Evolutionary conservation across 2,113 vertebrate species (phyloP).

Genomic region (Myrmecophaga tridactyla): DNA sequence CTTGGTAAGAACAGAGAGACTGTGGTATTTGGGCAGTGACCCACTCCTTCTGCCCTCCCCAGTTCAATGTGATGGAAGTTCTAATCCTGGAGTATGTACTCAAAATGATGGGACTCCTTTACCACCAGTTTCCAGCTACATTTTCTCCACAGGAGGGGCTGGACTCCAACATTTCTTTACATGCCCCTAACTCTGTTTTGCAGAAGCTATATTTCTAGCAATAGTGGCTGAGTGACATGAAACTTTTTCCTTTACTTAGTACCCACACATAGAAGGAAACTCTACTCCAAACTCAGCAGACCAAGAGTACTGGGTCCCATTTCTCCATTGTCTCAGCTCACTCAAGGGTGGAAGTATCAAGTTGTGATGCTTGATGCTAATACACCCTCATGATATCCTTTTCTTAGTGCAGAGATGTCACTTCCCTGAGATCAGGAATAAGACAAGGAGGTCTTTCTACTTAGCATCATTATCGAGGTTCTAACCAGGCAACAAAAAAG

Average conservation of each 20-base stretch:
- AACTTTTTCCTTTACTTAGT: neutral
- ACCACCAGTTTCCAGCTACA: neutral
- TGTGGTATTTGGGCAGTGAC: neutral
- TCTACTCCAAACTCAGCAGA: neutral
- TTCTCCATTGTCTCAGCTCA: neutral
- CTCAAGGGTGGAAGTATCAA: neutral
- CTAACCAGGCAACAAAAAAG: no score
- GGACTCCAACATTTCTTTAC: neutral
- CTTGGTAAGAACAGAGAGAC: neutral
- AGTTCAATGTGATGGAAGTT: neutral
- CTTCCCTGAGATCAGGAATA: no score
- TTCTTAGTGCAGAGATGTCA: neutral
- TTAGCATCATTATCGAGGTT: no score
- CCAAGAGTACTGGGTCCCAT: neutral
- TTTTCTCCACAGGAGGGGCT: neutral
- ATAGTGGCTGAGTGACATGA: neutral
- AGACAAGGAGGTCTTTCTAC: no score
- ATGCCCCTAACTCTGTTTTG: neutral
- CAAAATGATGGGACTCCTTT: neutral
- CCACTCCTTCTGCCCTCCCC: neutral
- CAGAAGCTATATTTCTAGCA: neutral
- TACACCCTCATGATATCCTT: neutral
- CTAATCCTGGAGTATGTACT: neutral
- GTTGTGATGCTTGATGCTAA: no score
- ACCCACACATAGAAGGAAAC: neutral